Evolutionary conservation across 2,888 invertebrate genomes (phyloP).

Genomic region (Tromatobia lineatoria): DNA sequence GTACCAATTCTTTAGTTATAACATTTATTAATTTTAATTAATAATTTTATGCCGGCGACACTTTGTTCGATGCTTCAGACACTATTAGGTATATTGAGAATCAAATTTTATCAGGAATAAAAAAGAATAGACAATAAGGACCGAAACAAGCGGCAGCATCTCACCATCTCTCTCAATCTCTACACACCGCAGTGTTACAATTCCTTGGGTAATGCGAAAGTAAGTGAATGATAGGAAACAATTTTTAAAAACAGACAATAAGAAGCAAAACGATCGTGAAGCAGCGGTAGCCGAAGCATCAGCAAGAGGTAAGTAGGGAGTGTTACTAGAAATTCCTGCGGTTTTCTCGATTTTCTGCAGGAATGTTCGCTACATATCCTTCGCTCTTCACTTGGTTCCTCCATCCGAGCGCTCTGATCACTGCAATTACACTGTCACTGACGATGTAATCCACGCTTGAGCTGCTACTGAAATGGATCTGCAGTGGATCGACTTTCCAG

Average conservation of each 20-base stretch:
- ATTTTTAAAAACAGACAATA: background rate
- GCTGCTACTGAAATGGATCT: conserved; percentile 9
- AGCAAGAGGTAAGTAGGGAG: background rate
- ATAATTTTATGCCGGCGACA: no score
- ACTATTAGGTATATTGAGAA: no score
- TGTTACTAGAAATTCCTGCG: conserved; percentile 31
- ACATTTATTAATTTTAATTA: no score
- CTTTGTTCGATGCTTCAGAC: no score
- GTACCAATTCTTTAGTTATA: no score
- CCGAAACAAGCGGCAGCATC: background rate
- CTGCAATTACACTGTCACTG: conserved; percentile 19
- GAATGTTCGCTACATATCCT: conserved; percentile 18
- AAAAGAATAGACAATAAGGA: conserved; percentile 3
- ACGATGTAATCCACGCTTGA: conserved; percentile 29
- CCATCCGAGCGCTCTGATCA: background rate
- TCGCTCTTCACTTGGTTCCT: background rate
- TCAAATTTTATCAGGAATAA: background rate
- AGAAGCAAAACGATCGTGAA: conserved; percentile 27
- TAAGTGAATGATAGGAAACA: conserved; percentile 35
- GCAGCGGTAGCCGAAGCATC: background rate
- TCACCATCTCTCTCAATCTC: background rate
- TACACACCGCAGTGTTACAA: background rate
- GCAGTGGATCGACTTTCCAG: background rate
- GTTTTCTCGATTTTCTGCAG: conserved; percentile 42
- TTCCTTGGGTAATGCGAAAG: conserved; percentile 52